Conservation (phyloP, 1,140 invertebrate genomes). For the Meloidogyne chitwoodi region DNA sequence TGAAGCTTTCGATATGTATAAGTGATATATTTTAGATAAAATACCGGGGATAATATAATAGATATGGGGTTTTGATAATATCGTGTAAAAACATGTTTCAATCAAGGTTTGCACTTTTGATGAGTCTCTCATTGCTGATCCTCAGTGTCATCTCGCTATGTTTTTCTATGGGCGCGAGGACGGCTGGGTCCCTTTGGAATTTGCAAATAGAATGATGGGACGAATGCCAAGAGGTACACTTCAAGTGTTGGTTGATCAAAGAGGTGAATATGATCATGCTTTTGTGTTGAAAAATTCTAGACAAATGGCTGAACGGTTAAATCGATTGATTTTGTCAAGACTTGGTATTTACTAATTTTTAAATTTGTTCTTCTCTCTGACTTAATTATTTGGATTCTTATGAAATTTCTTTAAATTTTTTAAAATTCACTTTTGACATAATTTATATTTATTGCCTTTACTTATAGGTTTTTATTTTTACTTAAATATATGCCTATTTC, state of each 20-base stretch:
- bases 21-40: no score
- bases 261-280: neutral
- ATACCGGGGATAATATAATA: no score
- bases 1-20: no score
- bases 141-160: neutral
- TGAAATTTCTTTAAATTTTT: neutral
- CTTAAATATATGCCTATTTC: neutral
- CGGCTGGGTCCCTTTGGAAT: neutral
- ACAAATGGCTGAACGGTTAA: slow-evolving; percentile 5
- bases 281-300: neutral
- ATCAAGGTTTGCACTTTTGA: neutral
- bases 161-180: neutral
- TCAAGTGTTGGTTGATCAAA: neutral
- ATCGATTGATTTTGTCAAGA: neutral
- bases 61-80: no score
- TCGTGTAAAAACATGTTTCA: no score
- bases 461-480: neutral
- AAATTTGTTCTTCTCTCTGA: neutral
- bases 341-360: neutral
- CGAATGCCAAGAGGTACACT: neutral
- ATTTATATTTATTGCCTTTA: neutral
- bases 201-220: neutral
- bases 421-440: neutral
- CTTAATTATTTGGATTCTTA: neutral
- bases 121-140: neutral